phyloP scores from a whole-genome alignment of 2,797 vertebrate species.

The Sarcoramphus papa region DNA sequence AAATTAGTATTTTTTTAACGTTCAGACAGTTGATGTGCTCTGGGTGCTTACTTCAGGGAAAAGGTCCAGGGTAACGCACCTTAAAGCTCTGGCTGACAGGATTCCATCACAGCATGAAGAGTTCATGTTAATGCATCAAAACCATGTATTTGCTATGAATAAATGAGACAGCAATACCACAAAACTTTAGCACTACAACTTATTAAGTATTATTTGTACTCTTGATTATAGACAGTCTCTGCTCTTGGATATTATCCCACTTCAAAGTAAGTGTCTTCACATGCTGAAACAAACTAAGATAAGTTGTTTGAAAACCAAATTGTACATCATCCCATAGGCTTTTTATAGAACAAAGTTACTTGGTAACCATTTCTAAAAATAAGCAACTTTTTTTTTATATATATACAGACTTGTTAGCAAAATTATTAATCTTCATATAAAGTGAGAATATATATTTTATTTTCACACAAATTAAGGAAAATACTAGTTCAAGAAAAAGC shows the following conservation, averaged over 20 bases:
- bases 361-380: not conserved
- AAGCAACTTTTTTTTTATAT: not conserved
- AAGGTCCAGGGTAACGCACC: not conserved
- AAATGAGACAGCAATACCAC: not conserved
- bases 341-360: not conserved
- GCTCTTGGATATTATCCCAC: not conserved
- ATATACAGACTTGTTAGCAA: not conserved
- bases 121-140: not conserved
- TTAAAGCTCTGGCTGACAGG: not conserved
- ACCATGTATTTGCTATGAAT: not conserved
- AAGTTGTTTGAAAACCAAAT: not conserved
- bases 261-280: not conserved
- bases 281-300: not conserved
- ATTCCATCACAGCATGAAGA: not conserved
- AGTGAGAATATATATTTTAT: not conserved
- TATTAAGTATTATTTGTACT: not conserved
- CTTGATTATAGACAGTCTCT: not conserved
- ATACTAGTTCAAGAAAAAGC: not conserved
- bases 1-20: not conserved
- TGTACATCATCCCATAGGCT: not conserved
- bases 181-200: not conserved
- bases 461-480: not conserved
- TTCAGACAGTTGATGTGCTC: not conserved
- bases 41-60: not conserved
- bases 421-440: not conserved